These are phyloP conservation scores for Brachyalestes nurse DNA, from an alignment of 2,797 vertebrate species.

Conservation along the genomic window DNA sequence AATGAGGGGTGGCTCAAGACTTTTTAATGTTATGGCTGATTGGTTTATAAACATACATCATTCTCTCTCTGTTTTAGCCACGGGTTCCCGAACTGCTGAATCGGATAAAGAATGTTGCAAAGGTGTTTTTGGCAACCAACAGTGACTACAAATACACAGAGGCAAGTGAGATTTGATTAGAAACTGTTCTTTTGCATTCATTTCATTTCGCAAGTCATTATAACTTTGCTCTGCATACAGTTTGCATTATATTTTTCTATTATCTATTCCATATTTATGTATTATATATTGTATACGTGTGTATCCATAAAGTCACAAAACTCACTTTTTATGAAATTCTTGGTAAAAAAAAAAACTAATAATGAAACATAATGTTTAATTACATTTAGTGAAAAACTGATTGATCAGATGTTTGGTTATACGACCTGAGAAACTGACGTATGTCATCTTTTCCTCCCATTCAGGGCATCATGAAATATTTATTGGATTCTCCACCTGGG, in stretches of 20 bases:
- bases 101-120: conserved; percentile 83
- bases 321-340: too few relatives aligned
- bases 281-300: too few relatives aligned
- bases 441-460: not conserved
- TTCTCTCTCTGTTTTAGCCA: conserved; percentile 66
- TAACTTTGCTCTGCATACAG: not conserved
- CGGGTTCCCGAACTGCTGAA: conserved; percentile 77
- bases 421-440: not conserved
- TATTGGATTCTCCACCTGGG: conserved; percentile 73
- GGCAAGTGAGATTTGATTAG: conserved; percentile 65
- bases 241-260: not conserved
- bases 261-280: too few relatives aligned
- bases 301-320: too few relatives aligned
- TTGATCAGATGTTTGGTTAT: not conserved
- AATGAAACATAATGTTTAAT: not conserved
- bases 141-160: conserved; percentile 86
- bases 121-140: conserved; percentile 88
- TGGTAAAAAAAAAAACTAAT: not conserved
- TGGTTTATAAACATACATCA: not conserved
- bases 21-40: too few relatives aligned
- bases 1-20: too few relatives aligned
- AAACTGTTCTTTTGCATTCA: not conserved
- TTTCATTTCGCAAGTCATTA: not conserved
- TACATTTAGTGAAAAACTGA: not conserved
- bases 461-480: conserved; percentile 86